Evolutionary conservation across 2,797 vertebrate species (phyloP), one percentile per base, ranked within the genome.

Genomic region (Odontamblyopus lacepedii): DNA sequence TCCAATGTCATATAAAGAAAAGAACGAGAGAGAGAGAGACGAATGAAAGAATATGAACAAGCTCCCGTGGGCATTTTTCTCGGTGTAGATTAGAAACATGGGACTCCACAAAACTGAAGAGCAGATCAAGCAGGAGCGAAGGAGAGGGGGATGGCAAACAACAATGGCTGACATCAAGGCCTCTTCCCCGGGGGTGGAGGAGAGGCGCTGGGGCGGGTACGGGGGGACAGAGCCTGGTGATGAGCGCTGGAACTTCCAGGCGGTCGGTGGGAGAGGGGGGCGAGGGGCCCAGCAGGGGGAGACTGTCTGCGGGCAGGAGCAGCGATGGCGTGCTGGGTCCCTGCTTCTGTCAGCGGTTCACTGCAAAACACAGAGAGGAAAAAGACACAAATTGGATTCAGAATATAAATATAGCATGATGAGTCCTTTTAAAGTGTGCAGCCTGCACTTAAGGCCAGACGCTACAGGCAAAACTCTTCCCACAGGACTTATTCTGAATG

Each of bases 11-110:
- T 88, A 85, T 3, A 3, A 23, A 23, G 84, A 89, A 86, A 81
- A 88, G 83, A 88, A 89, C 86, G 87, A 81, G 89, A 88, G 87
- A 89, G 91, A 87, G 83, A 91, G 89, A 93, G 89, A 90, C 86
- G 91, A 83, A 86, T 77, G 80, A 79, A 78, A 87, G 91, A 91
- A 92, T 89, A 88, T 85, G 87, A 91, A 92, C 89, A 91, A 90
- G 83, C 72, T 82, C 84, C 86, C 83, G 70, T 80, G 88, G 90
- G 91, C 76, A 75, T 88, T 85, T 76, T 84, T 7, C 72, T 78
- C 82, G 82, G 83, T 81, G 78, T 84, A 87, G 89, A 91, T 91
- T 86, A 86, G 87, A 85, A 82, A 75, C 83, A 83, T 86, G 79
- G 79, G 77, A 87, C 71, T 85, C 76, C 77, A 60, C 74, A 85